phyloP scores from a whole-genome alignment of 2,113 vertebrate species.

The Mionectes macconnelli region DNA sequence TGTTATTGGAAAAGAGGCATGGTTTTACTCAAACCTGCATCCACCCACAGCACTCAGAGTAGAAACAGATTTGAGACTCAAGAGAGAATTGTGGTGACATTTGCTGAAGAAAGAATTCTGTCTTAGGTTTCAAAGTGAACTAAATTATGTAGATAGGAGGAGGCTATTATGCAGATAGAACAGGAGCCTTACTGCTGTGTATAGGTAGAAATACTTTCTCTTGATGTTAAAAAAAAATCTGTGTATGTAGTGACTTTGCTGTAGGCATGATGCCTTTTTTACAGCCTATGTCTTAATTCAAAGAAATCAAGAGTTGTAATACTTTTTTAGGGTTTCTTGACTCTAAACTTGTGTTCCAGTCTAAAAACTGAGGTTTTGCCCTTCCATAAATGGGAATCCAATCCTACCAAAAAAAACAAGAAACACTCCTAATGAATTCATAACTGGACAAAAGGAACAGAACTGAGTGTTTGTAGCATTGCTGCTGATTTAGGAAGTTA shows the following conservation, averaged over 20 bases:
- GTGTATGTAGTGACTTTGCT: neutral
- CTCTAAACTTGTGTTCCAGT: neutral
- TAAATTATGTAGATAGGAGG: neutral
- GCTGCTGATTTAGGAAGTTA: neutral
- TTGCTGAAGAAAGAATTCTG: neutral
- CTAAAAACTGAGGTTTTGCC: neutral
- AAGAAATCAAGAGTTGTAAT: neutral
- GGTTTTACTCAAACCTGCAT: neutral
- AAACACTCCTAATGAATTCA: neutral
- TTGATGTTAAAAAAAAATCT: neutral
- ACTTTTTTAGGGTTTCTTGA: neutral
- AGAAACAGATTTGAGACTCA: neutral
- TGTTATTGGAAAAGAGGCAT: conserved; percentile 13
- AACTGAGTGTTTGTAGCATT: neutral
- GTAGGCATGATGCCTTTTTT: neutral
- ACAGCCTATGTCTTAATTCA: neutral
- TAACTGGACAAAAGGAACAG: neutral
- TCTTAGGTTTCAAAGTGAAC: neutral
- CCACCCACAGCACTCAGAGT: neutral
- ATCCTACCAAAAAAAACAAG: neutral
- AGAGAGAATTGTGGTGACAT: neutral
- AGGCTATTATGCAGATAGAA: neutral
- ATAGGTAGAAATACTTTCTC: neutral
- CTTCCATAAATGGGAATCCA: neutral
- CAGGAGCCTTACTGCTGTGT: neutral